Conservation (phyloP, 2,797 vertebrate genomes). For the Halcyon badia region DNA sequence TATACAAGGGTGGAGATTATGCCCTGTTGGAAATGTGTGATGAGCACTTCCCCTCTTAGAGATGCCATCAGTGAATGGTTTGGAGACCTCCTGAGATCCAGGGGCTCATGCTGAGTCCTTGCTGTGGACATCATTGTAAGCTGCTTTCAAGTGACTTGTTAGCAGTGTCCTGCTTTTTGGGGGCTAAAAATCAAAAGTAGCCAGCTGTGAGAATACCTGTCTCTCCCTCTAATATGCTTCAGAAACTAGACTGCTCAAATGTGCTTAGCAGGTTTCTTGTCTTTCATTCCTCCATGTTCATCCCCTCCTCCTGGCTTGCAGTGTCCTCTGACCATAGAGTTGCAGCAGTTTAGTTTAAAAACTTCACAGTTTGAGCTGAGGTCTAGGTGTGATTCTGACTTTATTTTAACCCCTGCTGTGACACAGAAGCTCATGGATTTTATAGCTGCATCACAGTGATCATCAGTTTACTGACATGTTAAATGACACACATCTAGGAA, state of each 20-base stretch:
- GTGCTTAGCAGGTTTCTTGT: not conserved
- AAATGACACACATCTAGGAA: constrained; percentile 33
- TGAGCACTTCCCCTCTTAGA: not conserved
- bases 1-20: not conserved
- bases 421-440: not conserved
- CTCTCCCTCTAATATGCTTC: not conserved
- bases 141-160: not conserved
- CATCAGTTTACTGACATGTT: not conserved
- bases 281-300: not conserved
- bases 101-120: not conserved
- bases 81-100: not conserved
- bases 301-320: not conserved
- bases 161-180: not conserved
- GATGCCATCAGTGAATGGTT: not conserved
- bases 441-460: not conserved
- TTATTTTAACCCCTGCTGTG: not conserved
- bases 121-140: not conserved
- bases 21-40: not conserved
- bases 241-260: not conserved
- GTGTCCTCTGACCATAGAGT: not conserved
- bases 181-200: not conserved
- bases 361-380: not conserved
- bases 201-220: not conserved
- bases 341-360: not conserved
- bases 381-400: not conserved